Conservation (phyloP, 2,113 vertebrate genomes). For the Centropus unirufus region DNA sequence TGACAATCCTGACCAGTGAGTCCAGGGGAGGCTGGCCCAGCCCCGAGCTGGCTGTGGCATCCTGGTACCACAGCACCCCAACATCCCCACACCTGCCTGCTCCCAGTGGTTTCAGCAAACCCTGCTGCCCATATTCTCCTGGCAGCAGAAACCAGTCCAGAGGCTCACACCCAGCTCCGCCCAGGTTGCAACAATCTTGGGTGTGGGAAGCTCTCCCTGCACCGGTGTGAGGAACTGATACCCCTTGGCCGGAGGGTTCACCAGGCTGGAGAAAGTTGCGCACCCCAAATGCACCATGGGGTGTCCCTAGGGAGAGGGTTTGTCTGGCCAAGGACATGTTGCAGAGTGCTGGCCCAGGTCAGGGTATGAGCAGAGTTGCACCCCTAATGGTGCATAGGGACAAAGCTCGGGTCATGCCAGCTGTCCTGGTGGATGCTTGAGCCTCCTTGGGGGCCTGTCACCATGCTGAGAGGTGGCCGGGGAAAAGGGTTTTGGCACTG, state of each 20-base stretch:
- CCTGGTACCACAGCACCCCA: neutral
- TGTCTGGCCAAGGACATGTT: rapidly evolving
- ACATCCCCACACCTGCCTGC: neutral
- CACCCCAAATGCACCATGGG: rapidly evolving
- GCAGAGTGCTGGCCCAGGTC: neutral
- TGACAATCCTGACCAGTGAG: neutral
- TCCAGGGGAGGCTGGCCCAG: slow-evolving; percentile 4
- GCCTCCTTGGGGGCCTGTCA: too few relatives aligned
- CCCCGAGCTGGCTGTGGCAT: neutral
- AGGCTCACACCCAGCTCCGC: neutral
- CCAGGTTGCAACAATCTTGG: neutral
- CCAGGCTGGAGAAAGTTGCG: rapidly evolving
- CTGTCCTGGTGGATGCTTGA: neutral
- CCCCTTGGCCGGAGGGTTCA: rapidly evolving
- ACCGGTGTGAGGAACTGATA: rapidly evolving
- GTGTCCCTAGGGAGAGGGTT: neutral
- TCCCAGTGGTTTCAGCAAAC: slow-evolving; percentile 28
- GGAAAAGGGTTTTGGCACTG: neutral
- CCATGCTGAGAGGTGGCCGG: neutral
- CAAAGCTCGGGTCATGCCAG: rapidly evolving
- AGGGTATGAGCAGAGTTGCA: neutral
- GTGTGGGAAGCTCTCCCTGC: neutral
- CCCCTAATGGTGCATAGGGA: rapidly evolving
- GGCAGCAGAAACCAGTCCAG: neutral
- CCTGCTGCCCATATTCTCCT: neutral